A percentile compares a stretch with the other conserved stretches of the same genome.
phyloP scores from a whole-genome alignment of 2,113 vertebrate species.

The Notarius lentiginosus region DNA sequence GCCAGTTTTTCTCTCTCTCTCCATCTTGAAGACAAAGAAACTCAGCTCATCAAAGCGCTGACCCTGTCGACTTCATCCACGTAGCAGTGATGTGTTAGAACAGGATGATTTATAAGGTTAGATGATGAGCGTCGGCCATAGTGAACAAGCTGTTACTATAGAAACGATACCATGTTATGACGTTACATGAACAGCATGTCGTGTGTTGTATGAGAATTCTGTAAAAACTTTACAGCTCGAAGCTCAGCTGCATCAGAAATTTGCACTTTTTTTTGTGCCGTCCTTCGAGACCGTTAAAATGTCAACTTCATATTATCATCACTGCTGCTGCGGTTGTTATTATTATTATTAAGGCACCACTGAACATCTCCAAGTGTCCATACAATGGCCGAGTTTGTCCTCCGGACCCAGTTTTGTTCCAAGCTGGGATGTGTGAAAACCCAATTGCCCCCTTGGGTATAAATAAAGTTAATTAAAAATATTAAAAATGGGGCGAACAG shows the following conservation, averaged over 20 bases:
- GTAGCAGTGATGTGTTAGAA: not conserved
- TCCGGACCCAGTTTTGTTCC: slow-evolving; percentile 16
- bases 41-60: not conserved
- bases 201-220: not conserved
- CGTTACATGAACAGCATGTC: not conserved
- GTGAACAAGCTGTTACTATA: not conserved
- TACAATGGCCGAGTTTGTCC: slow-evolving; percentile 18
- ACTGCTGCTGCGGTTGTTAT: not conserved
- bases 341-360: not conserved
- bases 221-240: no score
- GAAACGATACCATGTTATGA: not conserved
- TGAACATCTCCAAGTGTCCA: slow-evolving; percentile 14
- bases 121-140: not conserved
- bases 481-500: slow-evolving; percentile 46
- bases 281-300: not conserved
- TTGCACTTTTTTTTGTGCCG: not conserved
- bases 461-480: slow-evolving; percentile 32
- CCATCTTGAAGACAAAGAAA: not conserved
- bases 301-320: not conserved
- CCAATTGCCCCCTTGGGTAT: slow-evolving; percentile 28
- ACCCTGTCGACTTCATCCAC: not conserved
- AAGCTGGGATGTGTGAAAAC: slow-evolving; percentile 36
- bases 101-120: not conserved
- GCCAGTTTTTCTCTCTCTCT: not conserved
- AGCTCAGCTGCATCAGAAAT: not conserved